phyloP scores from a whole-genome alignment of 2,888 invertebrate species.

The Ophioninae sp. region DNA sequence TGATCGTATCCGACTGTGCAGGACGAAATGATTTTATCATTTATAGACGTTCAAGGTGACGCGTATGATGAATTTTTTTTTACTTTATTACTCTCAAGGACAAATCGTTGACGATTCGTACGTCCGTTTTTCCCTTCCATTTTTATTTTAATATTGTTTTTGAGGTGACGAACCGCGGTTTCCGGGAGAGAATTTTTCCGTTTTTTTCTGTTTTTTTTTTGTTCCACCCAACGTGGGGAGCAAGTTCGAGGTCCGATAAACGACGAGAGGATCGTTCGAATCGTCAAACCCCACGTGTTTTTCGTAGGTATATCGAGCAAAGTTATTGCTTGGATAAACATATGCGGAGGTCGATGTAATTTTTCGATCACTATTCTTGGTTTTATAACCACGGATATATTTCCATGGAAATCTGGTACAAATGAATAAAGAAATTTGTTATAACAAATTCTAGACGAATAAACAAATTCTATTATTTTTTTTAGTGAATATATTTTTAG shows the following conservation, averaged over 20 bases:
- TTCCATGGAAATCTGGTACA: neutral
- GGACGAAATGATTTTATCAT: slow-evolving; percentile 51
- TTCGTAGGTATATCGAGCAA: neutral
- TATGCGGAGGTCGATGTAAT: neutral
- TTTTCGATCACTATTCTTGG: neutral
- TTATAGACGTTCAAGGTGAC: slow-evolving; percentile 41
- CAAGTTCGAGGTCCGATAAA: slow-evolving; percentile 23
- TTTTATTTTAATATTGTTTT: neutral
- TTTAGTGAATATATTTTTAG: no score
- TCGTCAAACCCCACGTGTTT: slow-evolving; percentile 1
- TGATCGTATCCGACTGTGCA: slow-evolving; percentile 38
- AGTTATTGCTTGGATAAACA: neutral
- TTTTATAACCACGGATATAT: neutral
- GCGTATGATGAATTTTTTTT: slow-evolving; percentile 34
- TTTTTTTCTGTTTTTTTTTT: neutral
- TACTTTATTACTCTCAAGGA: slow-evolving; percentile 21
- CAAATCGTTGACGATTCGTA: slow-evolving; percentile 28
- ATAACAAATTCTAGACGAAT: no score
- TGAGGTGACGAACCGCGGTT: neutral
- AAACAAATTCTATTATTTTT: no score
- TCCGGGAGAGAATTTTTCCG: neutral
- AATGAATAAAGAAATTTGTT: no score
- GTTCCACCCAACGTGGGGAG: neutral
- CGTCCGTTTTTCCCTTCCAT: slow-evolving; percentile 27
- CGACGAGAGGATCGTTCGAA: slow-evolving; percentile 27